Evolutionary conservation across 2,113 vertebrate species (phyloP).

Genomic region (Leptocoma aspasia): DNA sequence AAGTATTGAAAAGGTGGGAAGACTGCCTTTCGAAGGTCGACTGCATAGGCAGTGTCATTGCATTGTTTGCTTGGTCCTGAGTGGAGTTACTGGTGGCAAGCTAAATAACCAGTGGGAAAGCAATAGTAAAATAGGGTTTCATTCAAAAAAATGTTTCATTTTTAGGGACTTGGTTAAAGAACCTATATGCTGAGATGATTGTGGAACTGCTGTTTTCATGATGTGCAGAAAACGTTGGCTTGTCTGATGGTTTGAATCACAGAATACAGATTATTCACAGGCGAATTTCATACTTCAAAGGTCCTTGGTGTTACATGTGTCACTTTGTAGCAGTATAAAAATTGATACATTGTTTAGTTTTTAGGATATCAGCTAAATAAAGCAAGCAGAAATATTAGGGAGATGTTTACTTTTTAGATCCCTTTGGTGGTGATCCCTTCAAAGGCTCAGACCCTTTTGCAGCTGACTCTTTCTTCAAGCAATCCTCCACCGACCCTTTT

Average conservation of each 20-base stretch:
- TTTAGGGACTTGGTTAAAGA: background rate
- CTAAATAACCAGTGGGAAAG: background rate
- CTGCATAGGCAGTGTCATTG: background rate
- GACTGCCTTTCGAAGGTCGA: background rate
- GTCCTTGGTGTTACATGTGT: background rate
- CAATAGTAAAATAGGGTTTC: background rate
- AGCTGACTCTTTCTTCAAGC: slow-evolving; percentile 89
- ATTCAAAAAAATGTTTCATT: background rate
- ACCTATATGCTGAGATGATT: background rate
- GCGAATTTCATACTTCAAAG: background rate
- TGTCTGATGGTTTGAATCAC: background rate
- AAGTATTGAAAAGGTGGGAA: background rate
- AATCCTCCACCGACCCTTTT: slow-evolving; percentile 79
- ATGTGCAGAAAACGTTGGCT: background rate
- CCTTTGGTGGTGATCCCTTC: slow-evolving; percentile 94
- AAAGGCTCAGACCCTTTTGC: slow-evolving; percentile 97
- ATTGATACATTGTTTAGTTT: background rate
- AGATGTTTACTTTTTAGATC: slow-evolving; percentile 75
- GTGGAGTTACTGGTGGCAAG: background rate
- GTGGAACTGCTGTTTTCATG: background rate
- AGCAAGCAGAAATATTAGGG: background rate
- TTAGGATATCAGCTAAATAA: background rate
- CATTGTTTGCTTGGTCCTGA: background rate
- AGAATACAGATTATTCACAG: background rate
- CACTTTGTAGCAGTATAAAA: background rate